Base-by-base conservation (phyloP, 2,113 vertebrate genomes). In the Raja brachyura region DNA sequence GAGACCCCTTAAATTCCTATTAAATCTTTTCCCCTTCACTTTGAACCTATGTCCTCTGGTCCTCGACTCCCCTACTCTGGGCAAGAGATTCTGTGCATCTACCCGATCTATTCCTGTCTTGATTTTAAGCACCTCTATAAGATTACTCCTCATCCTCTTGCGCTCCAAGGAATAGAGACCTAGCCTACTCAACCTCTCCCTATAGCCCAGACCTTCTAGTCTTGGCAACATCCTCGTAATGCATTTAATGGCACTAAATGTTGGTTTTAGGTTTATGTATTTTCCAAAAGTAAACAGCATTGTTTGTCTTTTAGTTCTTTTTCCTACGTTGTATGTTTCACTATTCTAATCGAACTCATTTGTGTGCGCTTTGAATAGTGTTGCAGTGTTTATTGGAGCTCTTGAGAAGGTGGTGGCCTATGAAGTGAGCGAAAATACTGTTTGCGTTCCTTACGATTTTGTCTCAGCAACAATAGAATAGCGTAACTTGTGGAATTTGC, bases 401-500 rank as follows among this genome's bases (percentile, higher is more conserved):
- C 54, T 85, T 28, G 56, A 73, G 14, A 63, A 63, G 28, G 54
- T 85, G 13, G 13, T 86, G 25, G 25, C 28, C 2, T 48, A 25
- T 86, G 56, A 11, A 25, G 56, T 61, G 4, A 86, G 14, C 13
- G 28, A 7, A n/a, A 10, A 13, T 1, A 8, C 54, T 31, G 59
- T 86, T 86, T 18, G 59, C 16, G n/a, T 88, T 88, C 28, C 59
- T 73, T 73, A 88, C 31, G 83, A 88, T 88, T 31, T 63, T 88
- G 13, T 63, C 4, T 28, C n/a, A 63, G 59, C 28, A 61, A 88
- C 31, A 61, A 88, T 88, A 18, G n/a, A 88, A 33, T 13, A 31
- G 59, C 63, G 10, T 31, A 5, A 31, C 28, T 33, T 63, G 14
- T 1, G 59, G 59, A 88, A 88, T 66, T 88, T 88, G 59, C 11